Conservation (phyloP, 1,140 invertebrate genomes). For the Acromyrmex charruanus region DNA sequence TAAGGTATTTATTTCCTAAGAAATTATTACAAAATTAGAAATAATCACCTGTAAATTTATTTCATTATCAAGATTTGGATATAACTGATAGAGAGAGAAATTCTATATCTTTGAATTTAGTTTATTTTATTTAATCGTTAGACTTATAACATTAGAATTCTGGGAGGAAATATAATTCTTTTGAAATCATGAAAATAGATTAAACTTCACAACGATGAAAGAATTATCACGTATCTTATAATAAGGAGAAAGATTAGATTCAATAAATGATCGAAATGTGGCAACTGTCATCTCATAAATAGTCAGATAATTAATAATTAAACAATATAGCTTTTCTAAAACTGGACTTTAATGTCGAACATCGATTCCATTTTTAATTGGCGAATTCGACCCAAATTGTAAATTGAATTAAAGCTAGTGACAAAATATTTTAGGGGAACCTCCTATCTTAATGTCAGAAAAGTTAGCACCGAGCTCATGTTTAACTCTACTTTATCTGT, state of each 20-base stretch:
- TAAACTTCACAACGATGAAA: neutral
- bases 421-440: neutral
- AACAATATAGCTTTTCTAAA: neutral
- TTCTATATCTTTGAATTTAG: neutral
- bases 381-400: neutral
- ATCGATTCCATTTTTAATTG: neutral
- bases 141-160: neutral
- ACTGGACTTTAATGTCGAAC: neutral
- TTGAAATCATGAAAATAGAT: neutral
- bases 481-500: neutral
- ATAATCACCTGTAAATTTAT: neutral
- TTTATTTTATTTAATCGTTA: neutral
- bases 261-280: neutral
- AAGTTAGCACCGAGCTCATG: neutral
- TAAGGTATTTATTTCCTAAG: constrained; percentile 3
- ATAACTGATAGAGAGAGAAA: neutral
- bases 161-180: neutral
- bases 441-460: neutral
- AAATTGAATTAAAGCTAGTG: neutral
- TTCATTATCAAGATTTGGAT: neutral
- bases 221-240: neutral
- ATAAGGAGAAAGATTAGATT: neutral
- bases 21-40: neutral
- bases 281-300: neutral
- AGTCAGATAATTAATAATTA: constrained; percentile 4